phyloP scores from a whole-genome alignment of 2,797 vertebrate genomes.

The Vultur gryphus region DNA sequence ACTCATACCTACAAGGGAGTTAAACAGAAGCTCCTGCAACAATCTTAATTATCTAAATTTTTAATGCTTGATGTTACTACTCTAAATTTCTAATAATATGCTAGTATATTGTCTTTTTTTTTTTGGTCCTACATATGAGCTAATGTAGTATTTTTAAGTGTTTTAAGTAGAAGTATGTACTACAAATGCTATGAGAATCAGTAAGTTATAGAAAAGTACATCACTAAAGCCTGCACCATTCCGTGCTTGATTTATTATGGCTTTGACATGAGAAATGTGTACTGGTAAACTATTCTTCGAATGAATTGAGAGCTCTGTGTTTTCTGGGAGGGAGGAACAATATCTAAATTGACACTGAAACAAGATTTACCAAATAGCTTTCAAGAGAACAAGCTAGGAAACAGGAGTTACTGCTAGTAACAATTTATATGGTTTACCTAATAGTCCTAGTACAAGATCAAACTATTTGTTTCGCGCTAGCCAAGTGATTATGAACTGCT shows the following conservation, averaged over 20 bases:
- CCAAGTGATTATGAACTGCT: not conserved
- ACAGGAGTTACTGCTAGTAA: not conserved
- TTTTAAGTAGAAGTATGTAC: conserved; percentile 35
- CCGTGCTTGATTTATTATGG: conserved; percentile 42
- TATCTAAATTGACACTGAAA: conserved; percentile 17
- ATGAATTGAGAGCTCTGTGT: not conserved
- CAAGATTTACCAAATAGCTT: not conserved
- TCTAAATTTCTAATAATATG: not conserved
- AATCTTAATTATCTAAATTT: not conserved
- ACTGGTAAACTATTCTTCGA: conserved; percentile 24
- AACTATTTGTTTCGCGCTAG: not conserved
- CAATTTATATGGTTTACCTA: not conserved
- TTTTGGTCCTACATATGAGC: not conserved
- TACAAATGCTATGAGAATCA: not conserved
- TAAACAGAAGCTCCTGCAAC: not conserved
- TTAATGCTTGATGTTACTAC: not conserved
- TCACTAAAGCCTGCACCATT: not conserved
- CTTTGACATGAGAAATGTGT: conserved; percentile 18
- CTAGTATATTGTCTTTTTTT: no score
- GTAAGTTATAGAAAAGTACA: conserved; percentile 18
- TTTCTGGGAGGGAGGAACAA: conserved; percentile 33
- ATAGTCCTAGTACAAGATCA: not conserved
- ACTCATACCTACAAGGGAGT: not conserved
- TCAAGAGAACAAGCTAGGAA: conserved; percentile 35
- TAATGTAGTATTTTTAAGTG: not conserved